Evolutionary conservation across 1,140 invertebrate species (phyloP), one percentile per base, ranked within the genome.

Genomic region (Sarcophaga peregrina): DNA sequence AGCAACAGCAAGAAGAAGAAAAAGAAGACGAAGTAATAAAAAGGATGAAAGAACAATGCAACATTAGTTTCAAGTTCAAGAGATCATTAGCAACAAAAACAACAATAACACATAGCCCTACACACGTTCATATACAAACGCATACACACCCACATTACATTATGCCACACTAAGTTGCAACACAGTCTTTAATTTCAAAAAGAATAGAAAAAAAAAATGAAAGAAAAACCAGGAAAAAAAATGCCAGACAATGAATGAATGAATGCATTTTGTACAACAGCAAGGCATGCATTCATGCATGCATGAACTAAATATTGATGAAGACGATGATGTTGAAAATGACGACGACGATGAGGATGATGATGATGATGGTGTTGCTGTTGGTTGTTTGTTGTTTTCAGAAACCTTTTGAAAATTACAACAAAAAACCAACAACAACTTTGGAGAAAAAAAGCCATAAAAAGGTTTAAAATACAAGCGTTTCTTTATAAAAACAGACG

Each of bases 51-150:
- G 48, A 50, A 78, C 75, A 78, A 78, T 78, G 75, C 75, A 78
- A 78, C 75, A 78, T 78, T 78, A 78, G 75, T 78, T 78, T 78
- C 75, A 78, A 78, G 75, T 78, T 78, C 75, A 78, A 78, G 75
- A 78, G 75, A 78, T 78, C 75, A 78, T 78, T 78, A 78, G 50
- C 75, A 78, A 78, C 75, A 78, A 20, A 37, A 78, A 50, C 74
- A 76, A 76, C 45, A n/a, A 45, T 11, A 37, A 75, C 25, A 47
- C 37, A n/a, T 10, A 5, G 50, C 50, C 1, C 1, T 8, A 37
- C 17, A 68, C 62, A 68, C n/a, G 20, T 20, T 68, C 17, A 68
- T 68, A 68, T 17, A 37, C 25, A 37, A 37, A 37, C 25, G 25
- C 25, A 37, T 37, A 37, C 25, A 37, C 25, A 37, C 25, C 25